Conservation (phyloP, 1,140 invertebrate genomes). For the Drosophila pachea region DNA sequence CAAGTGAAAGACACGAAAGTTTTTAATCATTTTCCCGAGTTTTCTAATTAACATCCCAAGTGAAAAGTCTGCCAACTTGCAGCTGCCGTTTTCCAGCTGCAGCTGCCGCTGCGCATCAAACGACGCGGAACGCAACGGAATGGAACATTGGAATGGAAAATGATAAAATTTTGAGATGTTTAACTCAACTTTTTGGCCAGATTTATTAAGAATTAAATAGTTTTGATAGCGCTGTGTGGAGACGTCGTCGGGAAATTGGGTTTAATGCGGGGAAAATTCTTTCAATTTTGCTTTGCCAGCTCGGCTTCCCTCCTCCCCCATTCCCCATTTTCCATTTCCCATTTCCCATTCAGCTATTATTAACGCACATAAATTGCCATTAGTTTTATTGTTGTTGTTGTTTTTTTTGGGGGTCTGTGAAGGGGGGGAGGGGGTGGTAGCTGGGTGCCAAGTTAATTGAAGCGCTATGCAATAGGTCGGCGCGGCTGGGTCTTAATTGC, state of each 20-base stretch:
- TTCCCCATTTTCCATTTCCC: neutral
- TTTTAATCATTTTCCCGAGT: slow-evolving; percentile 77
- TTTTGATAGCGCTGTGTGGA: slow-evolving; percentile 67
- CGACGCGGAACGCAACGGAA: neutral
- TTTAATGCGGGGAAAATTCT: slow-evolving; percentile 25
- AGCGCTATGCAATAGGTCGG: slow-evolving; percentile 52
- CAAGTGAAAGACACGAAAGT: slow-evolving; percentile 54
- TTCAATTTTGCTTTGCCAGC: neutral
- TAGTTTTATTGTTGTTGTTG: slow-evolving; percentile 25
- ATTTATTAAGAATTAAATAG: slow-evolving; percentile 72
- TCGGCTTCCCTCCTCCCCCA: slow-evolving; percentile 6
- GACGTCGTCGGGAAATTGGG: slow-evolving; percentile 47
- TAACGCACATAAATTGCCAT: slow-evolving; percentile 72
- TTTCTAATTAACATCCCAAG: slow-evolving; percentile 73
- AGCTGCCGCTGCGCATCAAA: slow-evolving; percentile 7
- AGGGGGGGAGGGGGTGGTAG: slow-evolving; percentile 4
- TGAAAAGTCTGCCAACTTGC: slow-evolving; percentile 23
- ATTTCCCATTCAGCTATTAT: slow-evolving; percentile 46
- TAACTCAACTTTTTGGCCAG: slow-evolving; percentile 67
- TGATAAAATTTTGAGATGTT: slow-evolving; percentile 64
- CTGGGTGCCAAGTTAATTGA: slow-evolving; percentile 69
- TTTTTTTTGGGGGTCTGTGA: too few species aligned
- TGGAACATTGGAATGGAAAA: slow-evolving; percentile 38
- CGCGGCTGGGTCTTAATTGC: slow-evolving; percentile 59
- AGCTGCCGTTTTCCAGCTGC: slow-evolving; percentile 35